Evolutionary conservation across 2,888 invertebrate genomes (phyloP), one percentile per base, ranked within the genome.

Genomic region (Drosophila putrida): DNA sequence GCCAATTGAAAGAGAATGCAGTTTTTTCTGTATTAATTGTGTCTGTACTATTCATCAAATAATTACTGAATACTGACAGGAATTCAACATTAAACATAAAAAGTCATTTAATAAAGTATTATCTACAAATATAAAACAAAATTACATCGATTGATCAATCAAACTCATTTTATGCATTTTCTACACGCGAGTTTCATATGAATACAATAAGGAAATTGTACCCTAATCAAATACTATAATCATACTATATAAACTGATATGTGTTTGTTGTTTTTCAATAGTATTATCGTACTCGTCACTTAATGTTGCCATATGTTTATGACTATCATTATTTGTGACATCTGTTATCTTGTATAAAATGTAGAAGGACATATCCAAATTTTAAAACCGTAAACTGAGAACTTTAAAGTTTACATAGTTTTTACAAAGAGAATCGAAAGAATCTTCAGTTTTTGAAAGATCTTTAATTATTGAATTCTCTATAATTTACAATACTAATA

Each of bases 141-240:
- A 25, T 62, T 38, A 39, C 43, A 35, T 35, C 55, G 27, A 38
- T 41, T 69, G 31, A 9, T 57, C 43, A 63, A 79, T 67, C 66
- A 65, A 63, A 63, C 69, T 73, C 78, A 70, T 58, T 80, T 86
- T 55, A 54, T 65, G 59, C 78, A 73, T 78, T 83, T 77, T 68
- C 71, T 47, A 81, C 79, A 79, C 62, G 51, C 64, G 81, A 70
- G 86, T 82, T 78, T 75, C 74, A 88, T 68, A 47, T 64, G 67
- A 82, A 81, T 70, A 87, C 80, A 87, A 83, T 86, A 80, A 54
- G 8, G 50, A 63, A 46, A 59, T 36, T 50, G 54, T 50, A 62
- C 58, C 50, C 73, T 73, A 75, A 44, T 64, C 70, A 20, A 62
- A 44, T 53, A 62, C 61, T 59, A 51, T 50, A 61, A 41, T 38